phyloP scores from a whole-genome alignment of 2,797 vertebrate genomes.

The Pseudomugil gertrudae region DNA sequence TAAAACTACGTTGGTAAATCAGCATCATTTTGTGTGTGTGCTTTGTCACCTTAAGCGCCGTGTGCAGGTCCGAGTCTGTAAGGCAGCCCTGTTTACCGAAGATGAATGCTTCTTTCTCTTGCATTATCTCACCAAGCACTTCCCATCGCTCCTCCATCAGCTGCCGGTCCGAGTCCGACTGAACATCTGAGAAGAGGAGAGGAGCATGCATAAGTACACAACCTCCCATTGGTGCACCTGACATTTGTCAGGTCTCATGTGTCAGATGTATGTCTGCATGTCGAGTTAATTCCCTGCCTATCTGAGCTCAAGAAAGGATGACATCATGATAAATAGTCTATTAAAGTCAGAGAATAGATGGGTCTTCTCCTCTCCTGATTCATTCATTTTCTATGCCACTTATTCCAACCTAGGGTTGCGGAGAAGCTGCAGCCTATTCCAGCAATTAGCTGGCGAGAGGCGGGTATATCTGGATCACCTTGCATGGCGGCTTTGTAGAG shows the following conservation, averaged over 20 bases:
- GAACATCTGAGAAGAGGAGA: constrained; percentile 65
- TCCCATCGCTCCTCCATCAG: constrained; percentile 84
- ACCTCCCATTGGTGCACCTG: too few relatives aligned
- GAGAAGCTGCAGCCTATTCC: too few relatives aligned
- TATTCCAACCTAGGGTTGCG: too few relatives aligned
- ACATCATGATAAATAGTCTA: too few relatives aligned
- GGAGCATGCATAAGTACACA: too few relatives aligned
- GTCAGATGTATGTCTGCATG: too few relatives aligned
- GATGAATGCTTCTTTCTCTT: constrained; percentile 88
- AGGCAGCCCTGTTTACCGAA: constrained; percentile 87
- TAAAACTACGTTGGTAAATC: background rate
- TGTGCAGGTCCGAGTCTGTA: constrained; percentile 87
- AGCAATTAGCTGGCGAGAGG: too few relatives aligned
- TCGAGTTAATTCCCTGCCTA: too few relatives aligned
- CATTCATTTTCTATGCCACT: too few relatives aligned
- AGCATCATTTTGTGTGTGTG: background rate
- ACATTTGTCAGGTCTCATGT: too few relatives aligned
- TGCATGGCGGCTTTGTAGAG: constrained; percentile 81
- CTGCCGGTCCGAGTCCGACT: constrained; percentile 69
- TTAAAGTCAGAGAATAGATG: background rate
- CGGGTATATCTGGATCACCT: constrained; percentile 84
- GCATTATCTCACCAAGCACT: constrained; percentile 82
- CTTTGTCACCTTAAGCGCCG: constrained; percentile 85
- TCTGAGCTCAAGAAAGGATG: background rate
- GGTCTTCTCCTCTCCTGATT: too few relatives aligned